Evolutionary conservation across 2,888 invertebrate species (phyloP).

Genomic region (Nipponacmea schrenckii): DNA sequence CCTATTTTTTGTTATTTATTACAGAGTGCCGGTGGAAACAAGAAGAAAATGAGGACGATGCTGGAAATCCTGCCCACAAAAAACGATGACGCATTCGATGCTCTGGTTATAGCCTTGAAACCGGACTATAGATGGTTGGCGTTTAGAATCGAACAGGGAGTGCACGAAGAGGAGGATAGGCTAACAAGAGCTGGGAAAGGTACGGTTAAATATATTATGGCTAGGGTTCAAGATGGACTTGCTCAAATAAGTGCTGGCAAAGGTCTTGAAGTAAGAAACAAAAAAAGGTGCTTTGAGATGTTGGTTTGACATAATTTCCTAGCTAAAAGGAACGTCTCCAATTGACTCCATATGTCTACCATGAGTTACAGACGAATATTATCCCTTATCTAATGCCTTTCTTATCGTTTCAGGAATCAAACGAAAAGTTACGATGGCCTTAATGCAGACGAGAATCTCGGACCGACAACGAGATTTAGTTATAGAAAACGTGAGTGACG

Average conservation of each 20-base stretch:
- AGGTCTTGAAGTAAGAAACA: too few species aligned
- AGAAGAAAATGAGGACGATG: conserved; percentile 18
- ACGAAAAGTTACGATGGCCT: conserved; percentile 25
- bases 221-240: too few species aligned
- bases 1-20: neutral
- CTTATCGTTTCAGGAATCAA: conserved; percentile 19
- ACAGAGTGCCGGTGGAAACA: conserved; percentile 8
- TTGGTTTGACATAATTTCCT: too few species aligned
- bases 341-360: too few species aligned
- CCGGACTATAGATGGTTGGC: conserved; percentile 39
- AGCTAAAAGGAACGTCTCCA: too few species aligned
- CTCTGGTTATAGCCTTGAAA: conserved; percentile 34
- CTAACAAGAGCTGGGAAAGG: conserved; percentile 16
- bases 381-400: neutral
- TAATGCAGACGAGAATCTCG: conserved; percentile 27
- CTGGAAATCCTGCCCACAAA: conserved; percentile 23
- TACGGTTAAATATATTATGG: neutral
- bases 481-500: conserved; percentile 19
- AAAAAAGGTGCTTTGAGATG: too few species aligned
- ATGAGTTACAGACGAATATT: too few species aligned
- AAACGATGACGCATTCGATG: conserved; percentile 32
- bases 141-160: conserved; percentile 27
- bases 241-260: too few species aligned
- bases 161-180: conserved; percentile 19
- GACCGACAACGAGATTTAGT: conserved; percentile 28